phyloP scores from a whole-genome alignment of 2,888 invertebrate species.

The Steinernema scapterisci region DNA sequence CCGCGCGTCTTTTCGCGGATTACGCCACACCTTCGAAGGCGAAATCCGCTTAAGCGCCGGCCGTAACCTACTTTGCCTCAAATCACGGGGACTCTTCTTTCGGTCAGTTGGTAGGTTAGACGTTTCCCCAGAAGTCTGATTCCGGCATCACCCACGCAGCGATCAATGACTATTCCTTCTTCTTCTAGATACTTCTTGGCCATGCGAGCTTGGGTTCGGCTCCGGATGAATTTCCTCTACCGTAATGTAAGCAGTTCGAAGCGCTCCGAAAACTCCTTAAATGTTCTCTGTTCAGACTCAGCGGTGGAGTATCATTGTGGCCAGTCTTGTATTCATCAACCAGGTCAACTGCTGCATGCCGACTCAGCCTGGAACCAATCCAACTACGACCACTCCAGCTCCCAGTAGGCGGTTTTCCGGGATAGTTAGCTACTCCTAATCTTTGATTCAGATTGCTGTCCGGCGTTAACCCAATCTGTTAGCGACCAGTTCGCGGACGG shows the following conservation, averaged over 20 bases:
- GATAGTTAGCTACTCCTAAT: background rate
- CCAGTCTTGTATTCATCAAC: conserved; percentile 11
- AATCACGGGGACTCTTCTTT: background rate
- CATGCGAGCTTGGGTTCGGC: background rate
- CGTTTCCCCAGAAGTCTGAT: background rate
- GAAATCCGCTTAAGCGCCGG: conserved; percentile 24
- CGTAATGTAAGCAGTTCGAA: background rate
- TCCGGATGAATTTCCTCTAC: conserved; percentile 5
- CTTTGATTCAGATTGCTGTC: background rate
- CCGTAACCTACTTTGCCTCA: conserved; percentile 22
- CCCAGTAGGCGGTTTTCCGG: background rate
- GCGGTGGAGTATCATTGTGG: conserved; percentile 15
- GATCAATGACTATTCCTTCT: background rate
- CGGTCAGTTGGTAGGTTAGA: conserved; percentile 23
- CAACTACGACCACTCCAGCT: background rate
- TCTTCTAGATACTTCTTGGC: background rate
- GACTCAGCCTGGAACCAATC: background rate
- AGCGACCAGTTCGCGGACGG: conserved; percentile 19
- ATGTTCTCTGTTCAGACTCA: background rate
- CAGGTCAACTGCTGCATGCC: conserved; percentile 23
- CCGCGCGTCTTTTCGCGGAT: conserved; percentile 23
- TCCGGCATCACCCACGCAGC: background rate
- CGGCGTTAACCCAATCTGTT: background rate
- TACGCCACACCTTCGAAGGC: conserved; percentile 29
- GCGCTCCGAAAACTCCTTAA: no score